phyloP scores from a whole-genome alignment of 2,888 invertebrate species.

The Invenusta paracnida region DNA sequence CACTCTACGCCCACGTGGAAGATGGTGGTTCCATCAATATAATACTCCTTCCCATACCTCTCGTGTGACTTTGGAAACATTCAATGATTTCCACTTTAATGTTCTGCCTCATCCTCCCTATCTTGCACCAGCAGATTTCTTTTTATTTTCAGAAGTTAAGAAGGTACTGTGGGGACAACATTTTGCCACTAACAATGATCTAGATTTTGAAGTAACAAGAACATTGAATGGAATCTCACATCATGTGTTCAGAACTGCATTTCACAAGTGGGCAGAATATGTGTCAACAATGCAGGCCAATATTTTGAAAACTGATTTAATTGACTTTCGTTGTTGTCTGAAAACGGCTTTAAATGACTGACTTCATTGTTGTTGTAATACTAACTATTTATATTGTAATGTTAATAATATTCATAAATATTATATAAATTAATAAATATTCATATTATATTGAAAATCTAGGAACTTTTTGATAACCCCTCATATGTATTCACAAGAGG shows the following conservation, averaged over 20 bases:
- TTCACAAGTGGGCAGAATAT: not conserved
- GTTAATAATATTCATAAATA: too few relatives aligned
- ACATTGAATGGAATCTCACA: not conserved
- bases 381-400: too few relatives aligned
- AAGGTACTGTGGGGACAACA: not conserved
- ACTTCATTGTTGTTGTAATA: too few relatives aligned
- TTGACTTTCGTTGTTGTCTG: too few relatives aligned
- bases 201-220: not conserved
- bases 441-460: too few relatives aligned
- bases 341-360: too few relatives aligned
- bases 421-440: too few relatives aligned
- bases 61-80: not conserved
- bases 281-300: not conserved
- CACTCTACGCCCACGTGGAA: not conserved
- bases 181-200: not conserved
- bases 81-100: not conserved
- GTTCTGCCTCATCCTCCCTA: not conserved
- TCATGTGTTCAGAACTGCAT: not conserved
- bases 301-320: not conserved
- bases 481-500: too few relatives aligned
- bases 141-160: not conserved
- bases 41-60: not conserved
- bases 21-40: not conserved
- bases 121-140: not conserved
- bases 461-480: too few relatives aligned